Conservation (phyloP, 2,797 vertebrate species). For the Naso thynnoides region DNA sequence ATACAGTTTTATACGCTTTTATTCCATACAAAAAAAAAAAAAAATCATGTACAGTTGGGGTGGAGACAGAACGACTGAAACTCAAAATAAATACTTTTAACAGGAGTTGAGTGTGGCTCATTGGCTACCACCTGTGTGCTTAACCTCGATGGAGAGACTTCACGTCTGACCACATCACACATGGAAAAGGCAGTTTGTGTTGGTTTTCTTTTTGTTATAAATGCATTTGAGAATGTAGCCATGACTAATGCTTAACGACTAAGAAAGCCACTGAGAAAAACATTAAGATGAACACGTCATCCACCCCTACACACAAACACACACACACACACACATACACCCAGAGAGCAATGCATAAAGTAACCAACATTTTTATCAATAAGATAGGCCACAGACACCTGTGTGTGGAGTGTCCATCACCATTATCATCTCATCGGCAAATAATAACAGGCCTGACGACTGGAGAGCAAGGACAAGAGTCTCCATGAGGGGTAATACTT, state of each 20-base stretch:
- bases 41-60: constrained; percentile 70
- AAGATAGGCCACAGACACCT: constrained; percentile 53
- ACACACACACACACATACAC: constrained; percentile 21
- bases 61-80: constrained; percentile 58
- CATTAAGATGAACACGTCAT: constrained; percentile 35
- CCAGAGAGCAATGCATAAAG: constrained; percentile 57
- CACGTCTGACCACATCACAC: constrained; percentile 48
- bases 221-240: constrained; percentile 31
- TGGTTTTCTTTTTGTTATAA: constrained; percentile 33
- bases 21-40: constrained; percentile 83
- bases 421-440: constrained; percentile 47
- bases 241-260: constrained; percentile 44
- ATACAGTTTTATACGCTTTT: constrained; percentile 85
- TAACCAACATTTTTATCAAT: constrained; percentile 59
- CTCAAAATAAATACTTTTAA: constrained; percentile 76
- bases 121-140: constrained; percentile 65
- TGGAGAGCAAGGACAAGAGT: constrained; percentile 24
- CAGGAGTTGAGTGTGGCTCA: constrained; percentile 44
- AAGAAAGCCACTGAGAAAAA: constrained; percentile 50
- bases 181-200: constrained; percentile 68
- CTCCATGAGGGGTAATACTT: constrained; percentile 42
- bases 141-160: constrained; percentile 55
- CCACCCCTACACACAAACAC: constrained; percentile 6
- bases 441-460: constrained; percentile 39
- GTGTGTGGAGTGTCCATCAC: constrained; percentile 58